Evolutionary conservation across 2,888 invertebrate genomes (phyloP), one percentile per base, ranked within the genome.

Genomic region (Himalopsyche tibetana): DNA sequence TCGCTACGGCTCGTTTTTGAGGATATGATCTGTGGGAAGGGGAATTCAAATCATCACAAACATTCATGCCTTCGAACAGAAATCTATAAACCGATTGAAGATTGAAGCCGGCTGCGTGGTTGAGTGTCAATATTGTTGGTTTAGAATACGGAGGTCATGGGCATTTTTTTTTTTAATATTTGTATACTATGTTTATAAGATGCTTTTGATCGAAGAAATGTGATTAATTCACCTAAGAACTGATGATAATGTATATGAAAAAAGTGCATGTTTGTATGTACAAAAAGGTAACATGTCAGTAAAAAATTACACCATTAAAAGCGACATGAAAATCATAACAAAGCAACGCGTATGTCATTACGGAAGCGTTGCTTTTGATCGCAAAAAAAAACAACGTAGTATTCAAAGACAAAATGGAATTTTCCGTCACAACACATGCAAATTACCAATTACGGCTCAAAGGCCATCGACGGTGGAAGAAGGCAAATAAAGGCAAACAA

Each of bases 361-460:
- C 63, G 19, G 63, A 63, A 63, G 19, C 63, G 28, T 19, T 19
- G 63, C 5, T 19, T 63, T 63, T 63, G 63, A 63, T 19, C 63
- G 63, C 28, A 11, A 8, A 63, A 63, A 63, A 56, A 19, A 63
- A 63, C 56, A 63, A 19, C 63, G 8, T 8, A 19, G 28, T 19
- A 63, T n/a, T 63, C 63, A 63, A 63, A 63, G 63, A 63, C 63
- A 63, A 63, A 63, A 63, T 19, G 63, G 19, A 63, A 19, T 63
- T 63, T 63, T 63, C 63, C 63, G 63, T 63, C 63, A 74, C 80
- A 85, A 83, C 82, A 80, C 82, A 85, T 83, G 85, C 85, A 85
- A 82, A 85, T 83, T 80, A 85, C 79, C 85, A 85, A 85, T 85
- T 83, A 85, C 83, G 55, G 56, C 80, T 83, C 85, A 83, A 83